phyloP scores from a whole-genome alignment of 2,113 vertebrate genomes.

The Antigone vipio region DNA sequence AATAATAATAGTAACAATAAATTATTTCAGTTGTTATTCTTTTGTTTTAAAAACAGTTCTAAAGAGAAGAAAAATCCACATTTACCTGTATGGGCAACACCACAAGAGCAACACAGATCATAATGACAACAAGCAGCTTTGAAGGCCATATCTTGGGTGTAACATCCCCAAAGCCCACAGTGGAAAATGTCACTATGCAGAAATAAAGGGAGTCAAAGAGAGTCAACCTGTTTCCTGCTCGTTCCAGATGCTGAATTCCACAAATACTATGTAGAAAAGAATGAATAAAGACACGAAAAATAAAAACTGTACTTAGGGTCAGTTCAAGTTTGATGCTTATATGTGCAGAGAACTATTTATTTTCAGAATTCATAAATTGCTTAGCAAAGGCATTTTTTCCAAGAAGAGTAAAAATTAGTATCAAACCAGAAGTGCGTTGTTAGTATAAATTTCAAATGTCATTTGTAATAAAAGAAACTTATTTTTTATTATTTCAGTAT shows the following conservation, averaged over 20 bases:
- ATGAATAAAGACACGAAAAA: slow-evolving; percentile 45
- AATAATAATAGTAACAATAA: background rate
- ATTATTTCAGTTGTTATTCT: background rate
- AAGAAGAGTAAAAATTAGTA: background rate
- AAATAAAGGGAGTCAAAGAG: slow-evolving; percentile 88
- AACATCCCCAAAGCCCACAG: slow-evolving; percentile 88
- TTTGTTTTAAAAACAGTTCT: background rate
- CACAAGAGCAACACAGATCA: slow-evolving; percentile 87
- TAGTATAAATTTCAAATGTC: background rate
- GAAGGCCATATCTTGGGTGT: slow-evolving; percentile 86
- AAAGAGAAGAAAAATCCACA: background rate
- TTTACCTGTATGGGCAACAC: slow-evolving; percentile 87
- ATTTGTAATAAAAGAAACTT: background rate
- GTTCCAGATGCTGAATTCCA: slow-evolving; percentile 87
- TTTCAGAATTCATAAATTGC: slow-evolving; percentile 8
- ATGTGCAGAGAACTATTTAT: background rate
- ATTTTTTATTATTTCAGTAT: background rate
- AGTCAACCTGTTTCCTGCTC: slow-evolving; percentile 82
- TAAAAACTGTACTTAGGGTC: background rate
- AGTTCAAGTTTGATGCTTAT: background rate
- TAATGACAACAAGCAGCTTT: slow-evolving; percentile 86
- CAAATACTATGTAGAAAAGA: slow-evolving; percentile 79
- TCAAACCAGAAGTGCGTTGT: background rate
- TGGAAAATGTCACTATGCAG: slow-evolving; percentile 90
- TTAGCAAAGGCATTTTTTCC: background rate